These are phyloP conservation scores for Coturnix japonica DNA, from an alignment of 2,113 vertebrate genomes.

Conservation along the genomic window DNA sequence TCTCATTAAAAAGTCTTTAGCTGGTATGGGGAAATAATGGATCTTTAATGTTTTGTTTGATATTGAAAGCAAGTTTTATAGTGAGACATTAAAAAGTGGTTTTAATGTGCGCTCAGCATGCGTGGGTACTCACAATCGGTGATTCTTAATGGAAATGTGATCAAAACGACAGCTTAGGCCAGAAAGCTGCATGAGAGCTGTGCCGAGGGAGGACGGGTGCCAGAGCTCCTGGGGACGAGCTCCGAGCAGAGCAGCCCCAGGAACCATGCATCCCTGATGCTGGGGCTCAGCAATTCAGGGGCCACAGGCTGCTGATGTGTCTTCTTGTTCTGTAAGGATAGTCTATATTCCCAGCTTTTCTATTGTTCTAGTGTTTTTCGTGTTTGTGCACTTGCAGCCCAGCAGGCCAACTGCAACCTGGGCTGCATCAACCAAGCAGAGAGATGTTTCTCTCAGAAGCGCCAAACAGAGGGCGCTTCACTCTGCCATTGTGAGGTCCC, in stretches of 20 bases:
- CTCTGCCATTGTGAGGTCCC: not conserved
- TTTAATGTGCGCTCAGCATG: conserved; percentile 49
- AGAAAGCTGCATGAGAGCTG: not conserved
- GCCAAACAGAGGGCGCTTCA: no score
- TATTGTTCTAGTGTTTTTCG: not conserved
- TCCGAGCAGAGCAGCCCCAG: not conserved
- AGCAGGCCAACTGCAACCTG: not conserved
- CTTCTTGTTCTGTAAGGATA: not conserved
- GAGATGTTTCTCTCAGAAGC: no score
- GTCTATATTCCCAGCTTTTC: not conserved
- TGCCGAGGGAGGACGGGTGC: not conserved
- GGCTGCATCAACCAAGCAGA: not conserved
- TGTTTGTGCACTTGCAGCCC: not conserved
- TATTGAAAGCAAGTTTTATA: conserved; percentile 68
- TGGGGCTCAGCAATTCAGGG: not conserved
- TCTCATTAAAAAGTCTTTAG: conserved; percentile 74
- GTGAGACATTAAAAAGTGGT: conserved; percentile 66
- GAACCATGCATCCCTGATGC: not conserved
- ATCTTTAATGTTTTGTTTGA: conserved; percentile 76
- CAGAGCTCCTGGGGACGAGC: not conserved
- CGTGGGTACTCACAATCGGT: not conserved
- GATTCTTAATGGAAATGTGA: conserved; percentile 39
- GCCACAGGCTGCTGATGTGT: not conserved
- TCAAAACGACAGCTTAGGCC: conserved; percentile 13
- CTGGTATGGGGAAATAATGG: conserved; percentile 66